Conservation (phyloP, 1,140 invertebrate genomes). For the Sycobia sp. region DNA sequence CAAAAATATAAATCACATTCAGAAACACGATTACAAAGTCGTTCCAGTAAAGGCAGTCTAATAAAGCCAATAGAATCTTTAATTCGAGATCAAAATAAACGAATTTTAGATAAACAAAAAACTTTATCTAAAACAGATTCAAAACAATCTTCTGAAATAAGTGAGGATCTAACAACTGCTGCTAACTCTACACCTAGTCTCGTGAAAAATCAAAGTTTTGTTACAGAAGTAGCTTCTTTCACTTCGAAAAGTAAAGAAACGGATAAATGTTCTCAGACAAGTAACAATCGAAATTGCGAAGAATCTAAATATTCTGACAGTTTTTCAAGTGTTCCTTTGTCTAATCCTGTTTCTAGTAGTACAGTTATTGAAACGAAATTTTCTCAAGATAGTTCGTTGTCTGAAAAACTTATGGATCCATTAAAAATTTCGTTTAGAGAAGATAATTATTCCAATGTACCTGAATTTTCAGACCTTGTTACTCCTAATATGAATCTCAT, state of each 20-base stretch:
- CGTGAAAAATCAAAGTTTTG: slow-evolving; percentile 39
- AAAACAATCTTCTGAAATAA: slow-evolving; percentile 43
- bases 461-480: slow-evolving; percentile 53
- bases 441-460: slow-evolving; percentile 44
- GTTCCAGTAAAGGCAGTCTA: slow-evolving; percentile 41
- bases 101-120: slow-evolving; percentile 48
- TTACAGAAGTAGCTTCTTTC: slow-evolving; percentile 33
- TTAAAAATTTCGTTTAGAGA: slow-evolving; percentile 56
- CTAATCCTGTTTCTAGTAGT: slow-evolving; percentile 21
- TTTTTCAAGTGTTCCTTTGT: slow-evolving; percentile 20
- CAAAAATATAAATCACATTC: slow-evolving; percentile 40
- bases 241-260: slow-evolving; percentile 40
- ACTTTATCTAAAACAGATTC: slow-evolving; percentile 43
- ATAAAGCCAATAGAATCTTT: slow-evolving; percentile 38
- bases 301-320: slow-evolving; percentile 29
- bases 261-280: slow-evolving; percentile 30
- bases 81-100: slow-evolving; percentile 45
- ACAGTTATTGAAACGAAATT: slow-evolving; percentile 43
- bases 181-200: slow-evolving; percentile 39
- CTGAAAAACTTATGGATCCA: slow-evolving; percentile 50
- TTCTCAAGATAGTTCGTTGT: slow-evolving; percentile 39
- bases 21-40: slow-evolving; percentile 42
- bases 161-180: slow-evolving; percentile 43
- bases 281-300: slow-evolving; percentile 32
- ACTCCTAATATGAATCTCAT: slow-evolving; percentile 57